Conservation (phyloP, 53 echinoderm and acorn worm species). For the Paracentrotus lividus region DNA sequence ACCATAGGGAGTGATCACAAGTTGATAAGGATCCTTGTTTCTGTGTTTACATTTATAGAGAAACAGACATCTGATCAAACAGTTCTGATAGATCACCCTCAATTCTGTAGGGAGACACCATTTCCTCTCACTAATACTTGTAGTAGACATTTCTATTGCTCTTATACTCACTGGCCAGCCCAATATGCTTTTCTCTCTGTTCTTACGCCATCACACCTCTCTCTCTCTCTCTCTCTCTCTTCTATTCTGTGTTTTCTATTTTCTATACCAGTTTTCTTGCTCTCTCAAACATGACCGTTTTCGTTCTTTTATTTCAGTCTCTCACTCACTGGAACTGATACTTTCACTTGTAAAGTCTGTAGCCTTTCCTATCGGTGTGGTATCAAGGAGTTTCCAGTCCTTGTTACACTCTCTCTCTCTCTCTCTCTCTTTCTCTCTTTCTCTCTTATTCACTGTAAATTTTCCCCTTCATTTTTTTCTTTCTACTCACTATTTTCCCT, state of each 20-base stretch:
- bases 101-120: neutral
- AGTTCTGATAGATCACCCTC: neutral
- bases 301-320: neutral
- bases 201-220: neutral
- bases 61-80: constrained; percentile 22
- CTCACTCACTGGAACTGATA: no score
- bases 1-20: neutral
- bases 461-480: no score
- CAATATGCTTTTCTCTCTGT: no score
- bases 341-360: neutral
- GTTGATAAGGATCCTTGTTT: constrained; percentile 14
- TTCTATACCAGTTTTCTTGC: neutral
- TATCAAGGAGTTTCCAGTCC: neutral
- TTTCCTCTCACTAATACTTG: neutral
- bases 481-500: no score
- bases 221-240: neutral
- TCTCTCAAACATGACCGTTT: neutral
- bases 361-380: no score
- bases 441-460: neutral
- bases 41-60: constrained; percentile 17
- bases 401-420: neutral
- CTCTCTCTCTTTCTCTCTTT: neutral
- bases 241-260: neutral
- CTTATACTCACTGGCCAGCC: no score
- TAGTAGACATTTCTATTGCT: neutral